Evolutionary conservation across 2,888 invertebrate genomes (phyloP).

Genomic region (Chalcosyrphus nemorum): DNA sequence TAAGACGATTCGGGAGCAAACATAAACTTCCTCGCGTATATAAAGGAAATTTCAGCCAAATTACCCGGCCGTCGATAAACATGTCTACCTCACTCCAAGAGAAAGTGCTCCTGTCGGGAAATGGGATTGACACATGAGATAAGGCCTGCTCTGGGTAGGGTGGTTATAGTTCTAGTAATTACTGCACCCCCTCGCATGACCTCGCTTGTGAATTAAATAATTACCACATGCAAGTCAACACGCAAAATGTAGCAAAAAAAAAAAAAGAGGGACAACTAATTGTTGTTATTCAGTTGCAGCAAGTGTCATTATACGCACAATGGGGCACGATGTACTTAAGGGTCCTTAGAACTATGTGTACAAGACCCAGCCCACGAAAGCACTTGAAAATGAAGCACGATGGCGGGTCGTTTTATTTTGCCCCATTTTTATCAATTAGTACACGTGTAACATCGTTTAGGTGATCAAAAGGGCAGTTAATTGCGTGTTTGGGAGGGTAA

Average conservation of each 20-base stretch:
- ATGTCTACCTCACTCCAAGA: slow-evolving; percentile 10
- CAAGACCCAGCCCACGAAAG: too few relatives aligned
- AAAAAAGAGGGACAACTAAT: slow-evolving; percentile 5
- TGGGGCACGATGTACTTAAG: not conserved
- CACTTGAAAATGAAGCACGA: not conserved
- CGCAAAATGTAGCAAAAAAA: too few relatives aligned
- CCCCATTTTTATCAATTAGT: slow-evolving; percentile 62
- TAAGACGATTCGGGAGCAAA: slow-evolving; percentile 29
- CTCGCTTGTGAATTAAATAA: slow-evolving; percentile 53
- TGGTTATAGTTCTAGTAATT: slow-evolving; percentile 23
- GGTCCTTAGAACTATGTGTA: not conserved
- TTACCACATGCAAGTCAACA: slow-evolving; percentile 55
- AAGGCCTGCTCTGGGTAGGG: not conserved
- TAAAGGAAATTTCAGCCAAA: slow-evolving; percentile 29
- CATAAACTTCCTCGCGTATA: slow-evolving; percentile 8
- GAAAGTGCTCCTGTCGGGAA: not conserved
- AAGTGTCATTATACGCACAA: slow-evolving; percentile 46
- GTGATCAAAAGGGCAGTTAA: slow-evolving; percentile 68
- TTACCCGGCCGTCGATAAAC: slow-evolving; percentile 31
- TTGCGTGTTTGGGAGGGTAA: slow-evolving; percentile 4
- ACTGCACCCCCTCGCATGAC: not conserved
- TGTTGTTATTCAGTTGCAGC: slow-evolving; percentile 9
- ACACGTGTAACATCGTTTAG: slow-evolving; percentile 65
- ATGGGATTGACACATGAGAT: not conserved
- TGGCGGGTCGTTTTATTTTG: slow-evolving; percentile 10